A percentile compares a stretch with the other conserved stretches of the same genome.
Conservation (phyloP, 2,113 vertebrate species). For the Semicossyphus pulcher region DNA sequence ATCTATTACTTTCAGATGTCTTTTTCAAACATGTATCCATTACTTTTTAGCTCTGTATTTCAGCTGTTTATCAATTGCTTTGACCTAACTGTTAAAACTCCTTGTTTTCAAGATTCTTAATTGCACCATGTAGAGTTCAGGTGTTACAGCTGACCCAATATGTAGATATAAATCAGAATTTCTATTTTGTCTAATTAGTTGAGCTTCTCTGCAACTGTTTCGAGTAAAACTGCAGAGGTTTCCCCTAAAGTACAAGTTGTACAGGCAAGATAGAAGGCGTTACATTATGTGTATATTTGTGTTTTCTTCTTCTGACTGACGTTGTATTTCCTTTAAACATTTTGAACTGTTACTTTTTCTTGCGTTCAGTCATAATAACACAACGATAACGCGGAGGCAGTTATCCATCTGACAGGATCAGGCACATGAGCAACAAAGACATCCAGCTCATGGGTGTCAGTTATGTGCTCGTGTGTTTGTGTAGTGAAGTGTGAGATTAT, state of each 20-base stretch:
- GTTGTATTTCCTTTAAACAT: neutral
- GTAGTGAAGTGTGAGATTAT: conserved; percentile 69
- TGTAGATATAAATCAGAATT: neutral
- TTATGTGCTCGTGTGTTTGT: conserved; percentile 52
- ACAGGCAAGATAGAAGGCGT: no score
- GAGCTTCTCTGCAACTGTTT: neutral
- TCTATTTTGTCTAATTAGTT: neutral
- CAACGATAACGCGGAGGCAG: neutral
- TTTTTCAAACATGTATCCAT: neutral
- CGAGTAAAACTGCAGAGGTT: no score
- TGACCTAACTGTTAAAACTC: no score
- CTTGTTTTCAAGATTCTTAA: neutral
- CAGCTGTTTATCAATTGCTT: no score
- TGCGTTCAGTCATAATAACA: conserved; percentile 3
- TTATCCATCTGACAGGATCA: conserved; percentile 38
- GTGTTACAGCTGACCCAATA: neutral
- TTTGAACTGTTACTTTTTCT: neutral
- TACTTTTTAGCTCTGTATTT: conserved; percentile 3
- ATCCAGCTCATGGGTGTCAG: conserved; percentile 34
- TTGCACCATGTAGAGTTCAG: neutral
- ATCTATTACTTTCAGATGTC: neutral
- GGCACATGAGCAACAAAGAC: conserved; percentile 37
- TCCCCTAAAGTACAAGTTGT: no score
- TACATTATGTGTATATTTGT: no score
- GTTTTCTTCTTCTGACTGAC: no score